Evolutionary conservation across 2,113 vertebrate genomes (phyloP).

Genomic region (Orcinus orca): DNA sequence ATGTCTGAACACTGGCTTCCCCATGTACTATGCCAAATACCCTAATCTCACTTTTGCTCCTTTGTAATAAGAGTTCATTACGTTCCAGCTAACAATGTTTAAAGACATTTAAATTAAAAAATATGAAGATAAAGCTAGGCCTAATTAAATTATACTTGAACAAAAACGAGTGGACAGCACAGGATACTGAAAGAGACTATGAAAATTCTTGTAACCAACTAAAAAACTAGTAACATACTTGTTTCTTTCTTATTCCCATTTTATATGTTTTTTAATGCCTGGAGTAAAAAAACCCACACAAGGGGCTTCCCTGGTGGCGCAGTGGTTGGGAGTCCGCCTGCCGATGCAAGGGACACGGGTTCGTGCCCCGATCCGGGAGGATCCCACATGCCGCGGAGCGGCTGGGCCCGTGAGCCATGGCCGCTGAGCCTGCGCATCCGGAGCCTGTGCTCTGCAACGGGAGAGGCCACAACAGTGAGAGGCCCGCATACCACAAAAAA

Average conservation of each 20-base stretch:
- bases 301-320: too few species aligned
- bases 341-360: too few species aligned
- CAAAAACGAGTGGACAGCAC: not conserved
- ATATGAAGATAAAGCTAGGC: not conserved
- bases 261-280: not conserved
- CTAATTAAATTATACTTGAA: not conserved
- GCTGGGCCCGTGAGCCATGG: too few species aligned
- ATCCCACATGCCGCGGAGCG: too few species aligned
- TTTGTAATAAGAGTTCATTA: not conserved
- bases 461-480: too few species aligned
- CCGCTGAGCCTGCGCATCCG: too few species aligned
- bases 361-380: too few species aligned
- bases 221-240: not conserved
- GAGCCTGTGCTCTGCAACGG: too few species aligned
- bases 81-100: not conserved
- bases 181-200: not conserved
- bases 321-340: too few species aligned
- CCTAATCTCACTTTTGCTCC: not conserved
- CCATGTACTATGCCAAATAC: not conserved
- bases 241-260: not conserved
- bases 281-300: not conserved
- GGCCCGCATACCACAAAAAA: too few species aligned
- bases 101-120: not conserved
- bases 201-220: not conserved
- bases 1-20: not conserved